phyloP scores from a whole-genome alignment of 2,888 invertebrate species.

The Dendrolimus pini region DNA sequence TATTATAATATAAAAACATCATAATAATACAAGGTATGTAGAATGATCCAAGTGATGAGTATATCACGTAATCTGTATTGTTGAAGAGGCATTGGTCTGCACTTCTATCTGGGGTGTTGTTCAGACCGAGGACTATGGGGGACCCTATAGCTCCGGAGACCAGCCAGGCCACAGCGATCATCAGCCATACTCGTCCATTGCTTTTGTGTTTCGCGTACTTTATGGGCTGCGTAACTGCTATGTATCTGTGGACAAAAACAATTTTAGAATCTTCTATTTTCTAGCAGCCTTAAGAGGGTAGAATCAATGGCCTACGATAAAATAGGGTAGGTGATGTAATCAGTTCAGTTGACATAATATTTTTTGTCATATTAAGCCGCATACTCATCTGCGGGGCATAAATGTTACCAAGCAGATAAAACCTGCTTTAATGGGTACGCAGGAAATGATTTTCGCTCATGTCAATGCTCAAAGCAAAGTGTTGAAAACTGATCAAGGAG shows the following conservation, averaged over 20 bases:
- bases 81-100: conserved; percentile 95
- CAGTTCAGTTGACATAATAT: too few species aligned
- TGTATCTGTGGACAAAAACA: conserved; percentile 82
- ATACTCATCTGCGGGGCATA: too few species aligned
- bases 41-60: conserved; percentile 98
- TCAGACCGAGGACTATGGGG: conserved; percentile 96
- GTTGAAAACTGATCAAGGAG: too few species aligned
- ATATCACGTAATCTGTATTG: conserved; percentile 98
- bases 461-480: too few species aligned
- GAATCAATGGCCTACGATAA: too few species aligned
- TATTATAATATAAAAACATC: conserved; percentile 97
- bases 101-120: conserved; percentile 91
- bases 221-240: conserved; percentile 99
- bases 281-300: too few species aligned
- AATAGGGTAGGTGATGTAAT: too few species aligned
- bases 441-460: too few species aligned
- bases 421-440: too few species aligned
- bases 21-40: conserved; percentile 99
- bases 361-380: too few species aligned
- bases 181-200: conserved; percentile 94
- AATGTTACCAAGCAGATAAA: too few species aligned
- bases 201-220: conserved; percentile 99
- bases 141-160: conserved; percentile 94
- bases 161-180: conserved; percentile 96
- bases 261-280: too few species aligned